Evolutionary conservation across 2,888 invertebrate genomes (phyloP).

Genomic region (Spilarctia lutea): DNA sequence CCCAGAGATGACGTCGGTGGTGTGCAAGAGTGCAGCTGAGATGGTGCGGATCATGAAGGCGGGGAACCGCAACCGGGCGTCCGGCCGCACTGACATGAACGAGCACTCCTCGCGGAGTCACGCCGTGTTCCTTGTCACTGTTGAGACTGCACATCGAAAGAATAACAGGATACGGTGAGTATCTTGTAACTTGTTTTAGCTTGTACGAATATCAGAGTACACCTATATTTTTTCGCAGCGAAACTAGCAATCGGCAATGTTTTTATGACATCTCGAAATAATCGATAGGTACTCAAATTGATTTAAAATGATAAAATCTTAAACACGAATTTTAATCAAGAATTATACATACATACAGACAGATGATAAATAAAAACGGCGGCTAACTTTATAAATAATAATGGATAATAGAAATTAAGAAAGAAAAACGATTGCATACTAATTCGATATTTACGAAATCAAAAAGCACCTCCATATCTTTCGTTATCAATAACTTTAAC

Average conservation of each 20-base stretch:
- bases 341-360: neutral
- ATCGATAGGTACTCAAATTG: neutral
- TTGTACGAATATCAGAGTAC: neutral
- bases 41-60: slow-evolving; percentile 97
- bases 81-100: slow-evolving; percentile 99
- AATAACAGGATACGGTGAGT: slow-evolving; percentile 80
- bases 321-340: neutral
- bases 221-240: neutral
- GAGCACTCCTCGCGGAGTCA: slow-evolving; percentile 99
- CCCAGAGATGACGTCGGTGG: slow-evolving; percentile 97
- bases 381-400: neutral
- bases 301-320: neutral
- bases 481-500: no score
- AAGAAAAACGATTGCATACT: neutral
- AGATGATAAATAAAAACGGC: neutral
- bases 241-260: neutral
- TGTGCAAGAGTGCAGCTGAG: slow-evolving; percentile 97
- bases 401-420: neutral
- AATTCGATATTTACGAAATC: neutral
- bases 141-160: slow-evolving; percentile 91
- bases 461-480: no score
- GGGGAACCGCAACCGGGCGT: slow-evolving; percentile 97
- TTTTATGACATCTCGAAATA: neutral
- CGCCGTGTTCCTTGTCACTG: slow-evolving; percentile 99
- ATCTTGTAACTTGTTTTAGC: neutral